A percentile compares a stretch with the other conserved stretches of the same genome.
These are phyloP conservation scores for Chaenogobius annularis DNA, from an alignment of 2,113 vertebrate species.

Conservation along the genomic window DNA sequence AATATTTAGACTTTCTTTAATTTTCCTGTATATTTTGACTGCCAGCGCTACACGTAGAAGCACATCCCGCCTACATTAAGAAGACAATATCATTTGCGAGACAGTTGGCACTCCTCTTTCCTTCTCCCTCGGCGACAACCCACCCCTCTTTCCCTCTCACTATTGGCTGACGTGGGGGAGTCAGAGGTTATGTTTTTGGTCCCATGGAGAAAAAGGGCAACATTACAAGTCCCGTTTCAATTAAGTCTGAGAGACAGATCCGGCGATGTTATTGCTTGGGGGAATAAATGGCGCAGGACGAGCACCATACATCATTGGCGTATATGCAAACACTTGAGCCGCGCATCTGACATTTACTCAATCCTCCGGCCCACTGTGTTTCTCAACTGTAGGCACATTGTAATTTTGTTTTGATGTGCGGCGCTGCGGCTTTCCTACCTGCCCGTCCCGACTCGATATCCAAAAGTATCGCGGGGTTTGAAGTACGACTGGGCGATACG, in stretches of 20 bases:
- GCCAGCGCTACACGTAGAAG: background rate
- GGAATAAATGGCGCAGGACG: conserved; percentile 73
- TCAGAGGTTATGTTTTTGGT: conserved; percentile 81
- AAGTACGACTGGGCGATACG: too few species aligned
- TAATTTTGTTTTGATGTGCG: conserved; percentile 74
- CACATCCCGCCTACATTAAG: conserved; percentile 23
- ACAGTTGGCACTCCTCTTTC: conserved; percentile 64
- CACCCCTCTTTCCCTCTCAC: conserved; percentile 52
- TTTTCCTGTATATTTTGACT: too few species aligned
- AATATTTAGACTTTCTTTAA: background rate
- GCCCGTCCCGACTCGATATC: too few species aligned
- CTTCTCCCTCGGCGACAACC: conserved; percentile 30
- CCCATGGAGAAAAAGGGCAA: conserved; percentile 68
- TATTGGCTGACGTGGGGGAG: conserved; percentile 71
- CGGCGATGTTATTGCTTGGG: conserved; percentile 78
- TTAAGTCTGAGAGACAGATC: conserved; percentile 79
- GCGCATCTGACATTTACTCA: conserved; percentile 77
- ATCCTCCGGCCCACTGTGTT: conserved; percentile 64
- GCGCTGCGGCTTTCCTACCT: conserved; percentile 52
- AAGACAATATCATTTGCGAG: conserved; percentile 68
- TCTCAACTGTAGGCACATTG: conserved; percentile 69
- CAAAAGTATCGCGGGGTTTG: too few species aligned
- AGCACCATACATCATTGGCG: conserved; percentile 77
- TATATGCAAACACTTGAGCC: conserved; percentile 80
- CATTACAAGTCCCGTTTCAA: conserved; percentile 82